Base-by-base conservation (phyloP, 2,888 invertebrate genomes). In the Timandra comae region DNA sequence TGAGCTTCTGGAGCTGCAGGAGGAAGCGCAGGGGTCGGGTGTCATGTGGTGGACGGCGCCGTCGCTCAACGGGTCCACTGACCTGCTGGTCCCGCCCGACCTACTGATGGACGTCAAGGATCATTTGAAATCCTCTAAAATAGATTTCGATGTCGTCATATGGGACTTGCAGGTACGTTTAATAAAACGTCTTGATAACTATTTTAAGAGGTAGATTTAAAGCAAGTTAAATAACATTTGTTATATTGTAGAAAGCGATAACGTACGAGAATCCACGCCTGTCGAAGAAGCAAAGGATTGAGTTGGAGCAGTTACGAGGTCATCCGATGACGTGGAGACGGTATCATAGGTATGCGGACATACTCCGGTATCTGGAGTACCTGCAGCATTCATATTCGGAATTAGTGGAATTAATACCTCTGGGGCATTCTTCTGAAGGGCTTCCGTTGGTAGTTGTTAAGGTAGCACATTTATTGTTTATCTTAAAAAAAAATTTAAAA, bases 381-480 rank as follows among this genome's bases (percentile, higher is more conserved):
- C 63, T 93, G 41, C 90, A 90, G 25, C 78, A 87, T 44, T 88
- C 88, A 1, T 88, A 91, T 65, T 88, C 92, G 0, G 86, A 90
- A 26, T 59, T 91, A 2, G 89, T 92, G 0, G 90, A 91, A 41
- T 70, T 93, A 1, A 79, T 91, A 36, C 91, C 91, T 2, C 88
- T 94, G 23, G 94, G 94, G 0, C 86, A 89, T 35, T 91, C 93
- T 12, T 90, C 88, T 20, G 92, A 93, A 65, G 92, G 91, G 0
- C 86, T 91, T 11, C 90, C 91, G 0, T 65, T 94, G 29, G 88
- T 91, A 35, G 88, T 92, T 24, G 89, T 90, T 1, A 93, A 92
- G 85, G 89, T 94, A 63, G 24, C 11, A 30, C 24, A 10, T n/a
- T 11, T 22, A 33, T n/a, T n/a, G n/a, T n/a, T n/a, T n/a, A n/a